A percentile compares a stretch with the other conserved stretches of the same genome.
These are phyloP conservation scores for Folsomia candida DNA, from an alignment of 2,888 invertebrate species.

Conservation along the genomic window DNA sequence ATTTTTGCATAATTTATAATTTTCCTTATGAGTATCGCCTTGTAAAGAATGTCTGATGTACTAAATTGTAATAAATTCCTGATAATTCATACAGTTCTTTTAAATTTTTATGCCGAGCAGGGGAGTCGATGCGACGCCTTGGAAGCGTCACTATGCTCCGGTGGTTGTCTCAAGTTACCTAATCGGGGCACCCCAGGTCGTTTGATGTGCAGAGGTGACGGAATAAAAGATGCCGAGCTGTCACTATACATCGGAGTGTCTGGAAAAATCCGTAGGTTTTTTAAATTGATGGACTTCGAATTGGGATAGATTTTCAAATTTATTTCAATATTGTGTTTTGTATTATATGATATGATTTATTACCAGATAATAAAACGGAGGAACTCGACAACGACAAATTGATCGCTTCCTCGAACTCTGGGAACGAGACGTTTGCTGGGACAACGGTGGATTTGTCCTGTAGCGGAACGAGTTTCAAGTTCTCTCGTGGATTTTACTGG, in stretches of 20 bases:
- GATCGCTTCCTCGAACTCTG: neutral
- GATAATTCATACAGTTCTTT: too few species aligned
- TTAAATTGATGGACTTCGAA: neutral
- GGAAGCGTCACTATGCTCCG: conserved; percentile 1
- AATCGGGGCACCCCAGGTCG: neutral
- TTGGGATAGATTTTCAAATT: neutral
- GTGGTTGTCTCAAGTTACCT: conserved; percentile 7
- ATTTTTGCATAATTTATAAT: neutral
- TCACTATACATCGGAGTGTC: neutral
- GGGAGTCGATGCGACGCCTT: conserved; percentile 1
- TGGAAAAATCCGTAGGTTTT: neutral
- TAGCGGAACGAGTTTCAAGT: conserved; percentile 8
- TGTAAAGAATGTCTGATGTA: too few species aligned
- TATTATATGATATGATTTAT: neutral
- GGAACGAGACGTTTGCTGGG: conserved; percentile 4
- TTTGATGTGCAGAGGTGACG: conserved; percentile 11
- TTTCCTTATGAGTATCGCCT: too few species aligned
- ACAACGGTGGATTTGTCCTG: neutral
- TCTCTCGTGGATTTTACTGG: conserved; percentile 16
- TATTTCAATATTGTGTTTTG: neutral
- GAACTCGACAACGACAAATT: neutral
- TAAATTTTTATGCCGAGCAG: too few species aligned
- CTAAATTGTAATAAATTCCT: too few species aligned
- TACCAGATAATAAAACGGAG: conserved; percentile 1
- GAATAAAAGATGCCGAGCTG: neutral